Base-by-base conservation (phyloP, 2,113 vertebrate genomes). In the Proterorhinus semilunaris region DNA sequence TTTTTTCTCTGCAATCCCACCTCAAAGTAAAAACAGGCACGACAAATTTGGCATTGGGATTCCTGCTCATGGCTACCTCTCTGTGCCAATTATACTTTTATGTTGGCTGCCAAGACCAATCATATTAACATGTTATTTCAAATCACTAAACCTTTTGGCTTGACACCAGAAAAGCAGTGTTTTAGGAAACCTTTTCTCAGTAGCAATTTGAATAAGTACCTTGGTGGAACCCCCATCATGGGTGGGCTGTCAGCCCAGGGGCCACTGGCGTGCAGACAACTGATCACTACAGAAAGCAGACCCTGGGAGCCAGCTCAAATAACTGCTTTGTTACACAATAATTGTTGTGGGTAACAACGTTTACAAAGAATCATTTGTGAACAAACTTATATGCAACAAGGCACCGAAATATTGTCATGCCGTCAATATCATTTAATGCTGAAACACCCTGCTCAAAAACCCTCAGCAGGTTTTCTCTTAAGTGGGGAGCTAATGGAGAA, bases 301-400 rank as follows among this genome's bases (percentile, higher is more conserved):
- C 86, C 88, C 83, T 78, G 78, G 79, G 84, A 91, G 89, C 78
- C 91, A 74, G 92, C 92, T 94, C 92, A 86, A 91, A 90, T 94
- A 87, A 89, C 92, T 86, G 88, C 91, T 91, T 93, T 92, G 91
- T 92, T 92, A 86, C 83, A 66, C 90, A 91, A 92, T 91, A 91
- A 91, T 92, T 91, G 90, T 91, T 77, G 69, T 81, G 81, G 76
- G 88, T 87, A 88, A 86, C 86, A 79, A 87, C 81, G 89, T 89
- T 92, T 85, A 93, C 92, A 94, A 93, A 91, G 88, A 79, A 79
- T 84, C 91, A 88, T 89, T 93, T 94, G 91, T 92, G 90, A 91
- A 91, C 91, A 91, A 90, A 87, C 89, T 93, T 90, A 90, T 90
- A 90, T 90, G 89, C 74, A 87, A 85, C 87, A 86, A 91, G 91